Conservation (phyloP, 2,888 invertebrate genomes). For the Athripsodes cinereus region DNA sequence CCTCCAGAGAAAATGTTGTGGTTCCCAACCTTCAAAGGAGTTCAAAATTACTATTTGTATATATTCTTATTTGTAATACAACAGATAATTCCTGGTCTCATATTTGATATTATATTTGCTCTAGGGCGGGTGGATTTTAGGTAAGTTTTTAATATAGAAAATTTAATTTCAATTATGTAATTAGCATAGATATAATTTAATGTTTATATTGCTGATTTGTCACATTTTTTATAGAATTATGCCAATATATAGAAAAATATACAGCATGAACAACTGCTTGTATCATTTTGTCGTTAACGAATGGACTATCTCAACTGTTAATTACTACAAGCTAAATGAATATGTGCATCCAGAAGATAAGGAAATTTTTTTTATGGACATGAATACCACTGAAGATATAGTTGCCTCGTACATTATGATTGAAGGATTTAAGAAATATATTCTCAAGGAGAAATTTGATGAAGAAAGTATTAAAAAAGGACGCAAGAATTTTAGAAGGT, state of each 20-base stretch:
- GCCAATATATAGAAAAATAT: conserved; percentile 50
- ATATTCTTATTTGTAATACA: conserved; percentile 6
- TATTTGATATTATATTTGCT: conserved; percentile 11
- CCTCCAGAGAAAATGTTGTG: conserved; percentile 10
- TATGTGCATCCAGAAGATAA: conserved; percentile 11
- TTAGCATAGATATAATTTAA: neutral
- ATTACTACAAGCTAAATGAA: conserved; percentile 30
- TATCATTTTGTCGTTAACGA: conserved; percentile 50
- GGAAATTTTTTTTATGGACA: conserved; percentile 8
- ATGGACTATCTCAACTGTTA: conserved; percentile 49
- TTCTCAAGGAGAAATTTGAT: conserved; percentile 15
- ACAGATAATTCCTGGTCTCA: conserved; percentile 19
- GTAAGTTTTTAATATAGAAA: conserved; percentile 3
- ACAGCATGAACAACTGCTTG: conserved; percentile 46
- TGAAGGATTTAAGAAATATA: conserved; percentile 18
- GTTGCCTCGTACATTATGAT: neutral
- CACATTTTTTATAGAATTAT: conserved; percentile 42
- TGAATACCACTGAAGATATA: neutral
- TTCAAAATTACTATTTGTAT: conserved; percentile 12
- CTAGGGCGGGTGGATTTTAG: conserved; percentile 17
- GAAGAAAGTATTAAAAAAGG: neutral
- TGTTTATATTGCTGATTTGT: neutral
- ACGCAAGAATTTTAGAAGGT: neutral
- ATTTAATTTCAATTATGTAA: neutral
- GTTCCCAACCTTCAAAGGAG: conserved; percentile 15